Evolutionary conservation across 2,113 vertebrate genomes (phyloP), one percentile per base, ranked within the genome.

Genomic region (Synodontis membranacea): DNA sequence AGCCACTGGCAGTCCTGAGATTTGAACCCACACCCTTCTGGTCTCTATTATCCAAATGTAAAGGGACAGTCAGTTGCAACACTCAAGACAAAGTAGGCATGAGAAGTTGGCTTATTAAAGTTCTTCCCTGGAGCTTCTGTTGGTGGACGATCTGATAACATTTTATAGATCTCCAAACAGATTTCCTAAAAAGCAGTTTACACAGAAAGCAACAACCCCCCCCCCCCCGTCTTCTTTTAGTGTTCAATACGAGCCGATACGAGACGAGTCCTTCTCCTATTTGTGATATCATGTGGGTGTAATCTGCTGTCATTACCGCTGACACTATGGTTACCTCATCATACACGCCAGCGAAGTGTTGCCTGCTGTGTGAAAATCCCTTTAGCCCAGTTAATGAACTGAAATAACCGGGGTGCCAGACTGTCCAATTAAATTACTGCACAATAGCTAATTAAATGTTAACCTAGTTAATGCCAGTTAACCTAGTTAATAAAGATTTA

Each of bases 1-100:
- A 50, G 3, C 50, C 46, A 50, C 42, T n/a, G 23, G 39, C 34
- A 46, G 37, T 42, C 37, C 5, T 39, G 54, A 60, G 80, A 62
- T 81, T 44, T 48, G 39, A 82, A 44, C 58, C 28, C 80, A 82
- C 42, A 82, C 10, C 28, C 46, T 31, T 52, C 50, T 79, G 76
- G 17, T 54, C 1, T 54, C 50, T 50, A 19, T 14, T n/a, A 0
- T 25, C 5, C 0, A 19, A 50, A 1, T 8, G 19, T 31, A 78
- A 52, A 17, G 14, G 12, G 42, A 70, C 7, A 23, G 7, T 39
- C 7, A 23, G 7, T 39, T 70, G 7, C 19, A 70, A 23, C 39
- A 23, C 66, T 21, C 42, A 70, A 21, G 7, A 37, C 15, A 21
- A 19, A 2, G 31, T 3, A 68, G 6, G 5, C 7, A 39, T 23